Evolutionary conservation across 2,888 invertebrate genomes (phyloP), one percentile per base, ranked within the genome.

Genomic region (Meloe dianella): DNA sequence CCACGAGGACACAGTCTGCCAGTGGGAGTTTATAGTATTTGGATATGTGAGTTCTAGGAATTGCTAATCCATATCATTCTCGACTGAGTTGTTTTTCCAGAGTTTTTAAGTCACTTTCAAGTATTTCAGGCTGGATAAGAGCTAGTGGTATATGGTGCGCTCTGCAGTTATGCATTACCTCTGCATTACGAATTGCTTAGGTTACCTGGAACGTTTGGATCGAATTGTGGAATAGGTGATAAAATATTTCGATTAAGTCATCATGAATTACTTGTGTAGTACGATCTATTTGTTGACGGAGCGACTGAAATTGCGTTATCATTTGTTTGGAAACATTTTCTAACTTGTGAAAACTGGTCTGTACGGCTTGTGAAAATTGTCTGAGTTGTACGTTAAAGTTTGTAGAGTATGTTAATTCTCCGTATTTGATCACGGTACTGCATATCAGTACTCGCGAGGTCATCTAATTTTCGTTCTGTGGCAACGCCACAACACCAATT

Each of bases 41-140:
- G n/a, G n/a, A n/a, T n/a, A n/a, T 73, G 24, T 68, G 70, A 14
- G 61, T 65, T 35, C 57, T 61, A 9, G 67, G 61, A n/a, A 73
- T 71, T 10, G 70, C 73, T 27, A 71, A 17, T 0, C 35, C 58
- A 24, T 71, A 64, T 3, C 59, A 63, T 17, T 22, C 54, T n/a
- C 20, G 5, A 8, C n/a, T 12, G 10, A 71, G 47, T 57, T 64
- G 47, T 29, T 17, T 47, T 9, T 47, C 58, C 0, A 67, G 35
- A 8, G 29, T 63, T 9, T 32, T 5, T 22, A 71, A 38, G 24
- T 71, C 71, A 0, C 61, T 56, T 9, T 8, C 6, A 5, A 72
- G 56, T 2, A 64, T 59, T 17, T 35, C 38, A 2, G 72, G 70
- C 7, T 69, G 27, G 1, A 72, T 10, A 24, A 71, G 57, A n/a